Percentiles rank a stretch among this genome's conserved stretches.
These are phyloP conservation scores for Drosophila guanche DNA, from an alignment of 1,140 invertebrate genomes.

Conservation along the genomic window DNA sequence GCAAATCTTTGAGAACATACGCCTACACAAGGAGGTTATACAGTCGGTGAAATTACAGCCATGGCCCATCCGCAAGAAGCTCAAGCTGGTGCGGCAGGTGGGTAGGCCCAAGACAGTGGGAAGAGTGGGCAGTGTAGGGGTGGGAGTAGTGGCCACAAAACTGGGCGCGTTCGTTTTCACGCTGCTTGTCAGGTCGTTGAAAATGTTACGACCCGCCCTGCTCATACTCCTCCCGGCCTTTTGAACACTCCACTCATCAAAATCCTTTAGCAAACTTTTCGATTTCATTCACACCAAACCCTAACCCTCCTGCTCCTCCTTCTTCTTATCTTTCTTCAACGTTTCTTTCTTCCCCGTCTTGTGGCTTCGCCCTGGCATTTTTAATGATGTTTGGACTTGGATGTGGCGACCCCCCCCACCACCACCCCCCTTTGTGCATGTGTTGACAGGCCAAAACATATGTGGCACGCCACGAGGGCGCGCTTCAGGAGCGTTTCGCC, in stretches of 20 bases:
- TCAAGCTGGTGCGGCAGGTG: conserved; percentile 91
- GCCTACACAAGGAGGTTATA: conserved; percentile 96
- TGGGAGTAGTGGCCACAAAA: conserved; percentile 88
- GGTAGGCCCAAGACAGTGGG: conserved; percentile 77
- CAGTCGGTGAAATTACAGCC: conserved; percentile 94
- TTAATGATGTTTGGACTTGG: conserved; percentile 65
- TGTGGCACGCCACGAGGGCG: conserved; percentile 94
- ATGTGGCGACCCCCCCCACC: conserved; percentile 7
- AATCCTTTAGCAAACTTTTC: conserved; percentile 66
- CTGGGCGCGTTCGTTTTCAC: conserved; percentile 85
- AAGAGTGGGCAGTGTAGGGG: conserved; percentile 87
- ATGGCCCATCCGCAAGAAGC: conserved; percentile 93
- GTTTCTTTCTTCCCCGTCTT: conserved; percentile 16
- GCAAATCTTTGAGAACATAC: conserved; percentile 95
- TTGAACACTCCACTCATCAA: conserved; percentile 50
- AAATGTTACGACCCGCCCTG: conserved; percentile 43
- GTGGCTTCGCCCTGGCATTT: conserved; percentile 48
- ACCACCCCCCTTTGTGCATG: conserved; percentile 10
- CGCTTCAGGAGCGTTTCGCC: conserved; percentile 94
- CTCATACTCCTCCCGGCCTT: not conserved
- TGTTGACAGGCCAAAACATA: conserved; percentile 90
- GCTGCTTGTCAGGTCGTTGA: conserved; percentile 56
- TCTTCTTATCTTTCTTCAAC: conserved; percentile 9
- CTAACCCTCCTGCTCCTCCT: not conserved
- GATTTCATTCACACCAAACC: conserved; percentile 63